Evolutionary conservation across 1,140 invertebrate genomes (phyloP), one percentile per base, ranked within the genome.

Genomic region (Chironomus striatipennis): DNA sequence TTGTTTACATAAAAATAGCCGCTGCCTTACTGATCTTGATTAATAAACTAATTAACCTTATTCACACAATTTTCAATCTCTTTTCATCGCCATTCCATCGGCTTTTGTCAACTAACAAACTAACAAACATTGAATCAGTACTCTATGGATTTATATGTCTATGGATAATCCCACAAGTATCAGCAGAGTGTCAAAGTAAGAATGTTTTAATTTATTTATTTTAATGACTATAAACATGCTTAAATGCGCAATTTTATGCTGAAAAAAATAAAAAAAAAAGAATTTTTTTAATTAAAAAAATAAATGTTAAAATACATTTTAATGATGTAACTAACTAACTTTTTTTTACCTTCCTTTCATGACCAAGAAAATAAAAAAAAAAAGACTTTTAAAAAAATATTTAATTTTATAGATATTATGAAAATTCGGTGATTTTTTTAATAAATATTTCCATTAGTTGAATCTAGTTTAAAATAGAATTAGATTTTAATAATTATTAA

Each of bases 151-250:
- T 57, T n/a, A 15, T 57, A n/a, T 57, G 47, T 57, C 5, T 57
- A 57, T 57, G 47, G 47, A 57, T 57, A 57, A 80, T 82, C 79
- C 81, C 81, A 77, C 78, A 80, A 77, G 81, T 80, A 78, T 81
- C 81, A 79, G 81, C 81, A 78, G 81, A 82, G 81, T 82, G 81
- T 78, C 81, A 82, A 82, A 82, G 81, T 82, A 82, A 81, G 81
- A 80, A 79, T 76, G 75, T 74, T 79, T 77, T 76, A 77, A 73
- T 73, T 73, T 73, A 34, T 34, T n/a, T 72, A 20, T 72, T 72
- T 72, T 15, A 15, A 15, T 73, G 8, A 73, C 7, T 34, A 73
- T 4, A 21, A 73, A 73, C 8, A n/a, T 24, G n/a, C 42, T 18
- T 73, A 12, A 34, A 72, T n/a, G 5, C 73, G 42, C 42, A 73